Evolutionary conservation across 2,113 vertebrate species (phyloP).

Genomic region (Vimba vimba): DNA sequence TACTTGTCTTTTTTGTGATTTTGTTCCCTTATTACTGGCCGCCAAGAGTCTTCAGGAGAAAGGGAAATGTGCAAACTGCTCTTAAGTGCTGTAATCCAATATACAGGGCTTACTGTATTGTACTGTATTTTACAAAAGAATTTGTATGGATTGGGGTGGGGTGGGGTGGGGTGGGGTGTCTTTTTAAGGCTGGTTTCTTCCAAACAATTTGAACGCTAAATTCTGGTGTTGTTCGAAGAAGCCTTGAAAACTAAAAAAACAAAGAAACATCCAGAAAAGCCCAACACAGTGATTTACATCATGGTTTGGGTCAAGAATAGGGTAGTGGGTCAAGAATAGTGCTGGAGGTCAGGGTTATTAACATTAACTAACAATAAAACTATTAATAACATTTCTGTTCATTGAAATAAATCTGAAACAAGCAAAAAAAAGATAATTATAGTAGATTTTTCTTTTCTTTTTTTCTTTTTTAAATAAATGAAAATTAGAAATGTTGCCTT

Average conservation of each 20-base stretch:
- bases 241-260: not conserved
- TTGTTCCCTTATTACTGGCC: slow-evolving; percentile 73
- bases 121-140: slow-evolving; percentile 64
- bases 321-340: not conserved
- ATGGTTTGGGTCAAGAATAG: not conserved
- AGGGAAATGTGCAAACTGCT: slow-evolving; percentile 71
- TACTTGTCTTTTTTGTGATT: slow-evolving; percentile 78
- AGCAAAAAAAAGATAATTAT: too few species aligned
- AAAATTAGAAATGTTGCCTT: too few species aligned
- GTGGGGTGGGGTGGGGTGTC: not conserved
- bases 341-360: too few species aligned
- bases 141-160: slow-evolving; percentile 2
- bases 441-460: too few species aligned
- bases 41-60: slow-evolving; percentile 79
- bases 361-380: too few species aligned
- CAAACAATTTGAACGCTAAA: slow-evolving; percentile 12
- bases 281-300: not conserved
- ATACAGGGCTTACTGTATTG: slow-evolving; percentile 64
- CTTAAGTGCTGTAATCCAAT: slow-evolving; percentile 74
- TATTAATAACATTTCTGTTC: too few species aligned
- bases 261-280: not conserved
- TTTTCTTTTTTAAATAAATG: too few species aligned
- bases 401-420: too few species aligned
- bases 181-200: not conserved
- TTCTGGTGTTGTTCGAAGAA: not conserved